Evolutionary conservation across 2,797 vertebrate species (phyloP), one percentile per base, ranked within the genome.

Genomic region (Meda fulgida): DNA sequence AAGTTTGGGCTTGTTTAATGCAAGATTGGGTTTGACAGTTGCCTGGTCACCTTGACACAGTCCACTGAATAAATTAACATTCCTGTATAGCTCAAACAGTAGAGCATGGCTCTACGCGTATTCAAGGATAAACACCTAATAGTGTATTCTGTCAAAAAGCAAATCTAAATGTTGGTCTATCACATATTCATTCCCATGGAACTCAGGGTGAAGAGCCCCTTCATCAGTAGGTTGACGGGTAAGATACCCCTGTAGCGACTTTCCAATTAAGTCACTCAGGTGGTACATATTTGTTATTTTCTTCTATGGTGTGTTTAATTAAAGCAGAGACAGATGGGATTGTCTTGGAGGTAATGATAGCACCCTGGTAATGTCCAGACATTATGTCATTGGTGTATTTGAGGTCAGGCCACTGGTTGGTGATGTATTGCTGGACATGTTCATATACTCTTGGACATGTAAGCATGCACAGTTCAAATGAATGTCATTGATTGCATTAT

Each of bases 311-410:
- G 19, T 58, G 46, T 85, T 85, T 66, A 80, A 80, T 85, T 75
- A 85, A 85, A 85, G 34, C n/a, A 60, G 60, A 81, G 84, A 85
- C 36, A 14, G 48, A 81, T 81, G 78, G 46, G 46, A 77, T 75
- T 31, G 21, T 65, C 46, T 58, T 58, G 63, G 63, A 75, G 60
- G 11, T 67, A 80, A 80, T 53, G 53, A 19, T 43, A 26, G 76
- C 73, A 78, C 76, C 76, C 38, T 70, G 65, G 83, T 71, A 80
- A 63, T 80, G 53, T 70, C n/a, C 63, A 84, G 73, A 84, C 75
- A 83, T 38, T 46, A 23, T 16, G 77, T 31, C 38, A 65, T 60
- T 78, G 60, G 43, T 67, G 63, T 34, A 34, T 67, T 67, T 53
- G 29, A 80, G 63, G 43, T 53, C 78, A 67, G 21, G 55, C 21